Evolutionary conservation across 2,113 vertebrate genomes (phyloP).

Genomic region (Neolamprologus kungweensis): DNA sequence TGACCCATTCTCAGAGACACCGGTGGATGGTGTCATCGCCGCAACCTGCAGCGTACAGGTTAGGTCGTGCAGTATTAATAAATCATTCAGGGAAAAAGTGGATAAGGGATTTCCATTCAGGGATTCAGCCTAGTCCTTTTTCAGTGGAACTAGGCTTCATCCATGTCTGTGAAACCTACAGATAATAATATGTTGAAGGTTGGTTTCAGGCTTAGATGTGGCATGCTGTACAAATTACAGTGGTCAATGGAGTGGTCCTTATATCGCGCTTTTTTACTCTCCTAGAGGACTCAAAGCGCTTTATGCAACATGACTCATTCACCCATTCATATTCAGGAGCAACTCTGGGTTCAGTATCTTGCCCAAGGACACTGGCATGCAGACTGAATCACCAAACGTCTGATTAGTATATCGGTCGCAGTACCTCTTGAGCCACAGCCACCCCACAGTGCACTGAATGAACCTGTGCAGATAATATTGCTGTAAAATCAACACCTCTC

Average conservation of each 20-base stretch:
- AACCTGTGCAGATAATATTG: not conserved
- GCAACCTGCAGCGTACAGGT: conserved; percentile 98
- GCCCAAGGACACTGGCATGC: not conserved
- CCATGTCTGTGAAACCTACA: not conserved
- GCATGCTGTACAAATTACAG: not conserved
- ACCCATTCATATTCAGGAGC: not conserved
- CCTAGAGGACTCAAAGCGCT: not conserved
- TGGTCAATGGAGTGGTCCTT: not conserved
- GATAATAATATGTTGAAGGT: not conserved
- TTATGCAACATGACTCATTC: not conserved
- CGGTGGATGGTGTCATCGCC: conserved; percentile 97
- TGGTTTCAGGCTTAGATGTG: not conserved
- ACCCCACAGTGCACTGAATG: not conserved
- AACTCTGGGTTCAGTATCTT: not conserved
- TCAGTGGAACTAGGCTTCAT: not conserved
- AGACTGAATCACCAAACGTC: not conserved
- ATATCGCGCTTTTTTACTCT: not conserved
- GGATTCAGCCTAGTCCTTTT: not conserved
- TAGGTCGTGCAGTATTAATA: not conserved
- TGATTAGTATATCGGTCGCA: not conserved
- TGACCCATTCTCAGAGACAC: conserved; percentile 97
- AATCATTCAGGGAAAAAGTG: not conserved
- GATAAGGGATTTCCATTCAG: not conserved
- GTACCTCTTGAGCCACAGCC: not conserved
- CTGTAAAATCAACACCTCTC: not conserved